phyloP scores from a whole-genome alignment of 1,140 invertebrate species.

The Heliothis virescens region DNA sequence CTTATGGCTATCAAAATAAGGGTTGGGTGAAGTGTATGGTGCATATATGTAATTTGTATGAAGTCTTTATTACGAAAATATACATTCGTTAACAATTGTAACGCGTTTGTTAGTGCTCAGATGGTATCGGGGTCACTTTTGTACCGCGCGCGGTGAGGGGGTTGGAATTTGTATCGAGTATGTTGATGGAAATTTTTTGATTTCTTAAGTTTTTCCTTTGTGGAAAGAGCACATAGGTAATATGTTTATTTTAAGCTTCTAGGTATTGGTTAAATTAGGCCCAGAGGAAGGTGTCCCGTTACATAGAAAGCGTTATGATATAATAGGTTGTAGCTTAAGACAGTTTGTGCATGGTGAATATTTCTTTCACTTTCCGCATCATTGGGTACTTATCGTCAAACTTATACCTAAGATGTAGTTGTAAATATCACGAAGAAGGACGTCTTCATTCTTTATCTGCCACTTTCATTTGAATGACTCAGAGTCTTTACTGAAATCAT shows the following conservation, averaged over 20 bases:
- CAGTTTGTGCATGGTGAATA: no score
- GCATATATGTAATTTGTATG: constrained; percentile 44
- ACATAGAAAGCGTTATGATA: no score
- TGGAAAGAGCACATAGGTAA: background rate
- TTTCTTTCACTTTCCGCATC: no score
- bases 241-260: background rate
- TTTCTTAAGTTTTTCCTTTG: background rate
- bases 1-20: constrained; percentile 8
- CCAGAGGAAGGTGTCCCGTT: no score
- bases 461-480: no score
- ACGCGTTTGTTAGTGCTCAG: constrained; percentile 57
- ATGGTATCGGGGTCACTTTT: constrained; percentile 60
- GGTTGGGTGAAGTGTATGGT: background rate
- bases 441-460: no score
- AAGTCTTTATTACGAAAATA: constrained; percentile 71
- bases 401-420: no score
- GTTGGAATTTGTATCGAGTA: background rate
- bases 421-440: no score
- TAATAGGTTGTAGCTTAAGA: no score
- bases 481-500: background rate
- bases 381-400: no score
- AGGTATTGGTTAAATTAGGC: no score
- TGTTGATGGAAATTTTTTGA: background rate
- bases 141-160: background rate
- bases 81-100: constrained; percentile 69